These are phyloP conservation scores for Parauchenoglanis ngamensis DNA, from an alignment of 2,797 vertebrate genomes.

Conservation along the genomic window DNA sequence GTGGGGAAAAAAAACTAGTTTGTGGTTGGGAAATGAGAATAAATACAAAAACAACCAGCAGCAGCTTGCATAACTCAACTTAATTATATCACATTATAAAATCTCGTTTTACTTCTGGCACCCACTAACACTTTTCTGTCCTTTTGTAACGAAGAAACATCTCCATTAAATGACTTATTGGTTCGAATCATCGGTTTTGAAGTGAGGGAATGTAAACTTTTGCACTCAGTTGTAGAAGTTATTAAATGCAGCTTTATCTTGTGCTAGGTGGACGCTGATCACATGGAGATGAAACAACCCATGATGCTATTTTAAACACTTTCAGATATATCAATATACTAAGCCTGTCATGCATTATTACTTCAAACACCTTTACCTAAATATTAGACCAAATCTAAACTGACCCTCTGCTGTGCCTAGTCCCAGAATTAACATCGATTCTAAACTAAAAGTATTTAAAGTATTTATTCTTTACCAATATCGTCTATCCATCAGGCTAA, in stretches of 20 bases:
- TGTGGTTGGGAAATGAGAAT: not conserved
- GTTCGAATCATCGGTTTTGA: not conserved
- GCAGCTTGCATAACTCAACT: not conserved
- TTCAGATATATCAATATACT: not conserved
- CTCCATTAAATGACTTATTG: not conserved
- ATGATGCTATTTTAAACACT: not conserved
- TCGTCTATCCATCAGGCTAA: not conserved
- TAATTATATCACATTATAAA: not conserved
- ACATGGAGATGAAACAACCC: not conserved
- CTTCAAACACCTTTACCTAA: not conserved
- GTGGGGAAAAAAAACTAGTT: not conserved
- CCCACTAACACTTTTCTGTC: not conserved
- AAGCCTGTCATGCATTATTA: not conserved
- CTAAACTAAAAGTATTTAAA: not conserved
- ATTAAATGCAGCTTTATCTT: not conserved
- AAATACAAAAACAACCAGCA: not conserved
- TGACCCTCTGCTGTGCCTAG: not conserved
- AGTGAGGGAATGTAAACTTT: not conserved
- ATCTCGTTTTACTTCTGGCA: not conserved
- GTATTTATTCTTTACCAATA: not conserved
- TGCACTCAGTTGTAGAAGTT: not conserved
- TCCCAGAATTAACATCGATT: not conserved
- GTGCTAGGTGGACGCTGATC: not conserved
- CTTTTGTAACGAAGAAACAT: not conserved
- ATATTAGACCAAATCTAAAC: not conserved